These are phyloP conservation scores for Oscheius sp. DNA, from an alignment of 2,888 invertebrate genomes.

Conservation along the genomic window DNA sequence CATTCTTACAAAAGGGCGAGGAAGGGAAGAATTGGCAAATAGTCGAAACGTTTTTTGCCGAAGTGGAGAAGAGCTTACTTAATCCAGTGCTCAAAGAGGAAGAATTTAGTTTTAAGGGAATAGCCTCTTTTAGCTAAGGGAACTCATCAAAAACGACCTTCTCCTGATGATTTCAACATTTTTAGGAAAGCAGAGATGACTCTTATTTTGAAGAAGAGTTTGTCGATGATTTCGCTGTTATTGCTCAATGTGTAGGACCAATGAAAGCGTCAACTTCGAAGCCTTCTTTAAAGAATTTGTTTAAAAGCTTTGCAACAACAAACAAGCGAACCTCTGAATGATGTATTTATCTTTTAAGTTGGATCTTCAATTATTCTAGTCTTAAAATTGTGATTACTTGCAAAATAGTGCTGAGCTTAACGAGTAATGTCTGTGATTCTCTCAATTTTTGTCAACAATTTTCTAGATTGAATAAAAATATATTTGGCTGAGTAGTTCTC, in stretches of 20 bases:
- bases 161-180: too few relatives aligned
- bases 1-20: too few relatives aligned
- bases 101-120: too few relatives aligned
- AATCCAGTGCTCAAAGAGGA: too few relatives aligned
- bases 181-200: slow-evolving; percentile 25
- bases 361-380: too few relatives aligned
- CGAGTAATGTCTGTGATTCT: neutral
- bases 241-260: slow-evolving; percentile 60
- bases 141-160: too few relatives aligned
- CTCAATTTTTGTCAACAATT: neutral
- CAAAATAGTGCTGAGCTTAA: neutral
- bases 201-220: slow-evolving; percentile 50
- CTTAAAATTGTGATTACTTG: neutral
- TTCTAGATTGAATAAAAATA: neutral
- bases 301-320: slow-evolving; percentile 57
- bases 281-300: slow-evolving; percentile 54
- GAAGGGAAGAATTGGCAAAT: too few relatives aligned
- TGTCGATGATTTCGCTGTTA: slow-evolving; percentile 65
- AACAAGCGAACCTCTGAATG: slow-evolving; percentile 1
- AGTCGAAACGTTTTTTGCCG: too few relatives aligned
- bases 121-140: too few relatives aligned
- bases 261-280: slow-evolving; percentile 55
- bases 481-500: neutral
- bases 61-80: too few relatives aligned
- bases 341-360: too few relatives aligned